Conservation (phyloP, 1,140 invertebrate species). For the Zeugodacus cucurbitae region DNA sequence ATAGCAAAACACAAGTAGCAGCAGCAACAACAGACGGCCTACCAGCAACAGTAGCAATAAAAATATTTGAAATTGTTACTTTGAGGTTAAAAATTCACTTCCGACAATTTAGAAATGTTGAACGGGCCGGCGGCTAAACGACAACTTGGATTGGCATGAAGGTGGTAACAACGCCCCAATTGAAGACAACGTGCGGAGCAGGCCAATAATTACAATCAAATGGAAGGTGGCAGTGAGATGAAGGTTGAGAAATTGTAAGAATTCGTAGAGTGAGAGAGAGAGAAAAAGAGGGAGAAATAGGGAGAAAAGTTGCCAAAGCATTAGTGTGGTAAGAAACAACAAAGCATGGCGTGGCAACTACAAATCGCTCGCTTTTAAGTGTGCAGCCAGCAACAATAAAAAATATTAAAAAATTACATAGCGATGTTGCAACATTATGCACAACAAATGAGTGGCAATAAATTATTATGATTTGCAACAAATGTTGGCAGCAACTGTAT, state of each 20-base stretch:
- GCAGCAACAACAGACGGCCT: not conserved
- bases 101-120: not conserved
- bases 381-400: not conserved
- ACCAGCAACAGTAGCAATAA: not conserved
- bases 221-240: not conserved
- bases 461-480: constrained; percentile 54
- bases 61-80: not conserved
- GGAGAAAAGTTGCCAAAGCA: no score
- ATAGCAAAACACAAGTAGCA: not conserved
- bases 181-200: not conserved
- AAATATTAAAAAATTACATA: not conserved
- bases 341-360: not conserved
- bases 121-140: not conserved
- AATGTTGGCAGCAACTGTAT: constrained; percentile 48
- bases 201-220: constrained; percentile 28
- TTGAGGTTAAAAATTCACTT: constrained; percentile 14
- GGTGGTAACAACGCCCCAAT: constrained; percentile 30
- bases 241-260: not conserved
- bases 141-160: constrained; percentile 27
- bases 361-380: not conserved
- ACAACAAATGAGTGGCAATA: constrained; percentile 53
- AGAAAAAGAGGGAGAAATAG: not conserved
- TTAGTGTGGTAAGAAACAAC: not conserved
- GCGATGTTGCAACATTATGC: constrained; percentile 14
- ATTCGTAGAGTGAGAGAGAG: not conserved